A percentile compares a stretch with the other conserved stretches of the same genome.
These are phyloP conservation scores for Cantharis rufa DNA, from an alignment of 2,888 invertebrate species.

Conservation along the genomic window DNA sequence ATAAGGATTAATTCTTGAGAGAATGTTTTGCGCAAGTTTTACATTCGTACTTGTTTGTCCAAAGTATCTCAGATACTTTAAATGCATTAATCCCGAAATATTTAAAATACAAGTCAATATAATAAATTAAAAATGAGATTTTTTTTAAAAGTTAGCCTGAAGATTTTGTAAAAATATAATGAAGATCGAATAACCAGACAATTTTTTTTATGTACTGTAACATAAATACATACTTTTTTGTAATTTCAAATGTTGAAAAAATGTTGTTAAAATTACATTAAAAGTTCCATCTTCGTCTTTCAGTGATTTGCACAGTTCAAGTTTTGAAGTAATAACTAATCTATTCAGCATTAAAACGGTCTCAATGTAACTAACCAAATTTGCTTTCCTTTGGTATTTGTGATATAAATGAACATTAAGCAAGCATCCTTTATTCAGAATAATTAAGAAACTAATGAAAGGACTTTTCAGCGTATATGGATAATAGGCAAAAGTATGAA, in stretches of 20 bases:
- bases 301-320: conserved; percentile 17
- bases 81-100: no score
- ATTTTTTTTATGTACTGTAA: background rate
- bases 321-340: conserved; percentile 17
- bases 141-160: no score
- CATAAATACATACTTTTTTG: background rate
- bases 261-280: background rate
- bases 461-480: conserved; percentile 10
- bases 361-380: conserved; percentile 19
- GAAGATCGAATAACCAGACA: background rate
- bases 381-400: conserved; percentile 20
- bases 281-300: background rate
- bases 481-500: background rate
- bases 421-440: conserved; percentile 14
- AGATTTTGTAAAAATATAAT: background rate
- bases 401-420: conserved; percentile 16
- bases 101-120: no score
- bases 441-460: conserved; percentile 15
- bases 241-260: background rate
- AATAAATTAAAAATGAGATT: no score
- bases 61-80: no score
- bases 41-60: no score
- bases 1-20: no score
- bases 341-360: conserved; percentile 23
- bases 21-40: no score